Base-by-base conservation (phyloP, 53 echinoderm and acorn worm genomes). In the Antedon mediterranea region DNA sequence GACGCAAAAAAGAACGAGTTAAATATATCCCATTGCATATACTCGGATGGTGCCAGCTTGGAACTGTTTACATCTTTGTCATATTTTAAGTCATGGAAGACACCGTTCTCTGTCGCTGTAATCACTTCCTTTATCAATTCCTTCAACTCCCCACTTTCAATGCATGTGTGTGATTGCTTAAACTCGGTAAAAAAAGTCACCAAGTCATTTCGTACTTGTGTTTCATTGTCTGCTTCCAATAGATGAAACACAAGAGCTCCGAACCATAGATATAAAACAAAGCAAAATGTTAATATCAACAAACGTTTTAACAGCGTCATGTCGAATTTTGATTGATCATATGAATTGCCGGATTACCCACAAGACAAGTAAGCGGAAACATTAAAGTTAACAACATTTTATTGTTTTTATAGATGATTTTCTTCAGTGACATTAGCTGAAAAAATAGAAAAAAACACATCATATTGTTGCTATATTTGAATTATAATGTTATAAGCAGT, bases 1-100 rank as follows among this genome's bases (percentile, higher is more conserved):
- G 91, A 83, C 14, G 83, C 80, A 70, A 91, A 91, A 81, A 91
- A 91, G 3, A 91, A 43, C 0, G 91, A 85, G 57, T 88, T 80
- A 18, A 85, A 79, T 41, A 91, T 75, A 76, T 91, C 88, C 91
- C 91, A 91, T 11, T 85, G 75, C 30, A 27, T 43, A 30, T 70
- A 75, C 34, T 32, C 34, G 15, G 26, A 57, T 18, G 57, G 57
- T 18, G 9, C 23, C 23, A 57, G 9, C 9, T 18, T 57, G 57
- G 57, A 15, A 23, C 23, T 18, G 23, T 57, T 57, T 26, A 57
- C 57, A n/a, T n/a, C n/a, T 57, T 57, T 57, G 3, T 57, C 57
- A 57, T 57, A 57, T 18, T 57, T 57, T 23, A 57, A 15, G 23
- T 57, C 57, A 8, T 23, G 57, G 57, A 57, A 57, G 57, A 57